Conservation (phyloP, 2,113 vertebrate species). For the Pterocles burchelli region DNA sequence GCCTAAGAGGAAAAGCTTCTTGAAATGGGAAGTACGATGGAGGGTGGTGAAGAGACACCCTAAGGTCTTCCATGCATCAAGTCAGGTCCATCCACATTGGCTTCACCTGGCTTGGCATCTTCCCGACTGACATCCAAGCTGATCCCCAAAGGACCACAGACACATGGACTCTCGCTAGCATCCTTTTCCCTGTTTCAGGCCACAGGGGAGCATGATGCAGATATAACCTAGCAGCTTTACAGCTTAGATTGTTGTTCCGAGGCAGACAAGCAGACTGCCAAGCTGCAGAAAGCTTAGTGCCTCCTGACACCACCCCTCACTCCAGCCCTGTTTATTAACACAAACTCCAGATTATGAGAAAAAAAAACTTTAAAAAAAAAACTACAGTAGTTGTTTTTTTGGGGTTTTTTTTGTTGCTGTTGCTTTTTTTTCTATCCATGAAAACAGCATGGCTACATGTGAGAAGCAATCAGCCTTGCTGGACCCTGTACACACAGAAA, state of each 20-base stretch:
- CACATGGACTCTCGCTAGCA: rapidly evolving
- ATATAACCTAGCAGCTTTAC: neutral
- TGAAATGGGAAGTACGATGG: rapidly evolving
- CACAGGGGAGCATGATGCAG: neutral
- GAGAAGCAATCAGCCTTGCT: neutral
- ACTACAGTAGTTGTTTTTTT: no score
- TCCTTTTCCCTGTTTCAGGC: rapidly evolving
- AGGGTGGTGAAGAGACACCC: neutral
- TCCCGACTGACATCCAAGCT: neutral
- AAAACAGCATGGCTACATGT: neutral
- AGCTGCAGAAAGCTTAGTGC: rapidly evolving
- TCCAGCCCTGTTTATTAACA: neutral
- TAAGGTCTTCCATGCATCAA: neutral
- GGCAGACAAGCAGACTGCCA: neutral
- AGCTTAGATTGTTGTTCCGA: neutral
- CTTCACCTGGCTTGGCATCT: neutral
- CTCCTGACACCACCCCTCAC: neutral
- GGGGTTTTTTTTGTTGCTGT: no score
- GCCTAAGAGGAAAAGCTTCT: neutral
- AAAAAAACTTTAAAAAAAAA: neutral
- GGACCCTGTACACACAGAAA: neutral
- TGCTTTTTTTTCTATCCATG: neutral
- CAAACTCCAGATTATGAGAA: neutral
- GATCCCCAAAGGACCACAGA: neutral
- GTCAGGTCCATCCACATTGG: neutral